phyloP scores from a whole-genome alignment of 2,888 invertebrate species.

The Tetropium fuscum region DNA sequence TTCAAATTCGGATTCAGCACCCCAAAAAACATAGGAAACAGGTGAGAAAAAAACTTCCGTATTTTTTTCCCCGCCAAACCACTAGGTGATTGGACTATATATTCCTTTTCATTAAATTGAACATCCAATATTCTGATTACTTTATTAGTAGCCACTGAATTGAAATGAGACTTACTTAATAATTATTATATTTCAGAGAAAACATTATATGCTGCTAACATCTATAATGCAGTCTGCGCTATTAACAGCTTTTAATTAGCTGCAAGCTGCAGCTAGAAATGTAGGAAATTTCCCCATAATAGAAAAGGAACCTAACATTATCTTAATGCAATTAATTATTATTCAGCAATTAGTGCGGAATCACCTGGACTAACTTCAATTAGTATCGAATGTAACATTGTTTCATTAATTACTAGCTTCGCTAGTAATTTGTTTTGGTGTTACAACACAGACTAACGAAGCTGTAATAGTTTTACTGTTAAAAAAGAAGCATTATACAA shows the following conservation, averaged over 20 bases:
- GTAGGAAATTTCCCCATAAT: not conserved
- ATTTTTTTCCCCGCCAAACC: too few species aligned
- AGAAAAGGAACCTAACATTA: constrained; percentile 13
- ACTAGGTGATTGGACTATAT: too few species aligned
- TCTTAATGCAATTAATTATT: constrained; percentile 32
- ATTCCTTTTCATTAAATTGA: too few species aligned
- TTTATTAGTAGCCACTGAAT: too few species aligned
- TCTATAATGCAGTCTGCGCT: too few species aligned
- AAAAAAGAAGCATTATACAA: constrained; percentile 36
- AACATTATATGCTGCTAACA: too few species aligned
- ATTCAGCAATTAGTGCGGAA: constrained; percentile 31
- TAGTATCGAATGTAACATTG: constrained; percentile 31
- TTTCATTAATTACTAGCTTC: constrained; percentile 37
- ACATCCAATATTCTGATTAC: too few species aligned
- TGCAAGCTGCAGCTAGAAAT: not conserved
- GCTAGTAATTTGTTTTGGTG: constrained; percentile 30
- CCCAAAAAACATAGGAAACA: too few species aligned
- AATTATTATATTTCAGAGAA: too few species aligned
- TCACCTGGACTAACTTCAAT: constrained; percentile 38
- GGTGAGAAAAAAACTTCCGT: too few species aligned
- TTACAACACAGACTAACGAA: constrained; percentile 36
- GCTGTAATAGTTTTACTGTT: constrained; percentile 38
- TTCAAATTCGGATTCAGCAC: too few species aligned
- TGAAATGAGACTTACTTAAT: too few species aligned
- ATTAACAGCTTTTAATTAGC: not conserved